Evolutionary conservation across 1,140 invertebrate species (phyloP).

Genomic region (Gryllus bimaculatus): DNA sequence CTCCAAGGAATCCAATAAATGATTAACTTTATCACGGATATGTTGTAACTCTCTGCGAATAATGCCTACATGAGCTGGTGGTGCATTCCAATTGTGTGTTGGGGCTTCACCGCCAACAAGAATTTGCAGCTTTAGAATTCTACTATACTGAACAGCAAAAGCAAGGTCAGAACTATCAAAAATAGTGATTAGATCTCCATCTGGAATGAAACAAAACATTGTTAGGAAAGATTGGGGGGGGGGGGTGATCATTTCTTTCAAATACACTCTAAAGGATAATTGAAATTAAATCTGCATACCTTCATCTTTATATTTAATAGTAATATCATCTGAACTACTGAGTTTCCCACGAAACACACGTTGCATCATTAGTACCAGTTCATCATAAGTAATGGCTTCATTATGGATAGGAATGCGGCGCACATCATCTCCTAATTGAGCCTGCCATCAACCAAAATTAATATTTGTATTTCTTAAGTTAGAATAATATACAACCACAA

Average conservation of each 20-base stretch:
- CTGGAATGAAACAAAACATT: conserved; percentile 36
- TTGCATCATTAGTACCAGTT: conserved; percentile 69
- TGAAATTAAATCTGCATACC: conserved; percentile 32
- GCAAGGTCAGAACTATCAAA: conserved; percentile 63
- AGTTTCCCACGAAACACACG: conserved; percentile 59
- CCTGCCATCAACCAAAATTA: conserved; percentile 35
- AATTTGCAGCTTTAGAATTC: conserved; percentile 56
- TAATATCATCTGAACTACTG: conserved; percentile 54
- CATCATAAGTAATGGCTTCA: conserved; percentile 69
- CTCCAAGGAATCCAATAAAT: conserved; percentile 47
- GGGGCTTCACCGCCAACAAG: conserved; percentile 33
- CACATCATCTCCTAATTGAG: conserved; percentile 60
- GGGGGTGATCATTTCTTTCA: no score
- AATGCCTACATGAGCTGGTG: conserved; percentile 34
- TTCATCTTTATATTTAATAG: conserved; percentile 68
- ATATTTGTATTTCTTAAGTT: neutral
- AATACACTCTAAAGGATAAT: neutral
- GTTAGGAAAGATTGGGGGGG: neutral
- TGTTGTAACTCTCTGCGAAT: conserved; percentile 45
- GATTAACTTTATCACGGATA: conserved; percentile 50
- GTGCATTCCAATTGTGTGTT: conserved; percentile 8
- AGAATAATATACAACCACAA: neutral
- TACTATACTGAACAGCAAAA: conserved; percentile 62
- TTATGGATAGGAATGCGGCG: conserved; percentile 64
- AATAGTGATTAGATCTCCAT: conserved; percentile 66